Conservation (phyloP, 2,797 vertebrate genomes). For the Buphagus erythrorhynchus region DNA sequence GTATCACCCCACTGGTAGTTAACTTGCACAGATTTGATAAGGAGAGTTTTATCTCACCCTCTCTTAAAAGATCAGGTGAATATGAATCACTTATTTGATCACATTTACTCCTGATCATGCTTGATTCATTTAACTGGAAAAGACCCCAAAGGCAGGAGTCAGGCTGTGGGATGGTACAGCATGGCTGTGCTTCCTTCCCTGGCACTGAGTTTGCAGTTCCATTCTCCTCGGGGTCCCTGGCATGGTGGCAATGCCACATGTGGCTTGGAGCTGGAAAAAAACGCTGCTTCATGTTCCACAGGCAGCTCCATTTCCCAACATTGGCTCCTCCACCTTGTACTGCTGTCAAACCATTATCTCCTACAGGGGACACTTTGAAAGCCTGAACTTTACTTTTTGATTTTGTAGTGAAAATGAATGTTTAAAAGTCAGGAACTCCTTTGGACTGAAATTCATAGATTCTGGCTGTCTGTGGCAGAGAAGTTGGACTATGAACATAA, state of each 20-base stretch:
- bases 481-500: background rate
- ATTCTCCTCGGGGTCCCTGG: background rate
- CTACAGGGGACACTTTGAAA: fast-evolving
- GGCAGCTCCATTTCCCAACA: background rate
- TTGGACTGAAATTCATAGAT: background rate
- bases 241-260: fast-evolving
- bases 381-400: background rate
- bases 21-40: background rate
- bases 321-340: fast-evolving
- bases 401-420: background rate
- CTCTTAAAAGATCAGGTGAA: background rate
- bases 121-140: background rate
- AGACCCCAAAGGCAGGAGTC: background rate
- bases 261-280: background rate
- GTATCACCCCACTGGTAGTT: background rate
- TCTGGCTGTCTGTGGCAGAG: background rate
- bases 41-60: background rate
- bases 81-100: background rate
- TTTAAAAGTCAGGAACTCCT: background rate
- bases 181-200: background rate
- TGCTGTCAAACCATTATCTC: fast-evolving
- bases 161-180: background rate
- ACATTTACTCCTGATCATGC: background rate
- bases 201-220: background rate
- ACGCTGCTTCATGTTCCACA: fast-evolving